These are phyloP conservation scores for Athalia circularis DNA, from an alignment of 2,888 invertebrate species.

Conservation along the genomic window DNA sequence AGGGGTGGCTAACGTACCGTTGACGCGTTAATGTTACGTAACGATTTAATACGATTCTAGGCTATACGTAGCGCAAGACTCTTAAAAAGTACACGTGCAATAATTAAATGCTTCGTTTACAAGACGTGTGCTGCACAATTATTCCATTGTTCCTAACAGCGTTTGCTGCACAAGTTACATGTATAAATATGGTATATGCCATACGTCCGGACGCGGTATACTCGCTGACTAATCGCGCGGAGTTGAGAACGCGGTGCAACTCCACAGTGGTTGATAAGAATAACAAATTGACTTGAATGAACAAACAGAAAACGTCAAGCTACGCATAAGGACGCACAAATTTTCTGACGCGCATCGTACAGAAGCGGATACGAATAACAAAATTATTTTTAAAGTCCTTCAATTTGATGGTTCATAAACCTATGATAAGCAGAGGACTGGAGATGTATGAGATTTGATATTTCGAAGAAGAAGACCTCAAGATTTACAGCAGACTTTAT, in stretches of 20 bases:
- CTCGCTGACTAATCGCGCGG: too few species aligned
- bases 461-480: background rate
- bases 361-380: background rate
- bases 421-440: background rate
- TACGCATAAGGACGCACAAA: too few species aligned
- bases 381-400: slow-evolving; percentile 9
- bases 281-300: background rate
- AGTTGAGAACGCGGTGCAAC: background rate
- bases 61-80: background rate
- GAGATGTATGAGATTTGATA: background rate
- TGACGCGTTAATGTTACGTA: slow-evolving; percentile 28
- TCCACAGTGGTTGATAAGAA: slow-evolving; percentile 1
- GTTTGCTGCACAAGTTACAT: background rate
- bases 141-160: slow-evolving; percentile 25
- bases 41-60: slow-evolving; percentile 16
- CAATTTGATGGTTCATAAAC: slow-evolving; percentile 1
- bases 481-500: background rate
- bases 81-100: slow-evolving; percentile 27
- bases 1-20: background rate
- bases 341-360: background rate
- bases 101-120: slow-evolving; percentile 34
- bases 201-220: too few species aligned
- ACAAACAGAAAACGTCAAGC: background rate
- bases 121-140: slow-evolving; percentile 12
- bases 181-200: too few species aligned